These are phyloP conservation scores for Parnassius apollo DNA, from an alignment of 2,888 invertebrate species.

Conservation along the genomic window DNA sequence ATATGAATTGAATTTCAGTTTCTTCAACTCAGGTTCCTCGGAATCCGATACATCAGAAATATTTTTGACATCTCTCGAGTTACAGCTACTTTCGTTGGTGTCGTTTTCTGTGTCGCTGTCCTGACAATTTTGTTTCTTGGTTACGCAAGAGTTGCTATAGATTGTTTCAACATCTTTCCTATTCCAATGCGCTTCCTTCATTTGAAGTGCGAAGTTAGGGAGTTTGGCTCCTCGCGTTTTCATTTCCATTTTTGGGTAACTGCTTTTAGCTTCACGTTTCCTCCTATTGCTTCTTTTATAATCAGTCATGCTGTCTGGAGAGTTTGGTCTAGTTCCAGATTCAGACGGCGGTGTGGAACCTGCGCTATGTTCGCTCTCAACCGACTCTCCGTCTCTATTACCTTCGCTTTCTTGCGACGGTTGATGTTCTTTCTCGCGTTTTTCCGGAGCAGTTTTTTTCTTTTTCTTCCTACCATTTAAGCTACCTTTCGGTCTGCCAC, in stretches of 20 bases:
- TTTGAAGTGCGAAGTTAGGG: constrained; percentile 81
- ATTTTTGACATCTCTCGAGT: constrained; percentile 68
- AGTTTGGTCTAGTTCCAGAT: constrained; percentile 64
- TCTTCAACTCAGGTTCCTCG: constrained; percentile 75
- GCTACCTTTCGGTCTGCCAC: constrained; percentile 69
- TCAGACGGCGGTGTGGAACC: constrained; percentile 71
- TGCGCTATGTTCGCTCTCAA: constrained; percentile 68
- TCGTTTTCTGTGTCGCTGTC: constrained; percentile 71
- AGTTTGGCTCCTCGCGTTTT: constrained; percentile 83
- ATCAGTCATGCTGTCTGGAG: constrained; percentile 56
- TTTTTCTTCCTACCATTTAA: constrained; percentile 62
- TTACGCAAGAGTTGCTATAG: constrained; percentile 59
- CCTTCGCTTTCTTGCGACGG: constrained; percentile 72
- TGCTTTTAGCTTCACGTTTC: constrained; percentile 49
- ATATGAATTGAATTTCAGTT: constrained; percentile 67
- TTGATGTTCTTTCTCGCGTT: constrained; percentile 64
- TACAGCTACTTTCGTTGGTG: constrained; percentile 65
- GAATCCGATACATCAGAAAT: constrained; percentile 75
- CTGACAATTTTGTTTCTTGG: constrained; percentile 54
- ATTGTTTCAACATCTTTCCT: constrained; percentile 72
- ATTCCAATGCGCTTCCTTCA: constrained; percentile 75
- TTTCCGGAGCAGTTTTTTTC: constrained; percentile 62
- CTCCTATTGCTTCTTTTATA: constrained; percentile 48
- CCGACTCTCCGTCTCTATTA: constrained; percentile 73
- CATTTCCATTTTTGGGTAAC: constrained; percentile 69